Evolutionary conservation across 2,888 invertebrate genomes (phyloP).

Genomic region (Agrotis ipsilon): DNA sequence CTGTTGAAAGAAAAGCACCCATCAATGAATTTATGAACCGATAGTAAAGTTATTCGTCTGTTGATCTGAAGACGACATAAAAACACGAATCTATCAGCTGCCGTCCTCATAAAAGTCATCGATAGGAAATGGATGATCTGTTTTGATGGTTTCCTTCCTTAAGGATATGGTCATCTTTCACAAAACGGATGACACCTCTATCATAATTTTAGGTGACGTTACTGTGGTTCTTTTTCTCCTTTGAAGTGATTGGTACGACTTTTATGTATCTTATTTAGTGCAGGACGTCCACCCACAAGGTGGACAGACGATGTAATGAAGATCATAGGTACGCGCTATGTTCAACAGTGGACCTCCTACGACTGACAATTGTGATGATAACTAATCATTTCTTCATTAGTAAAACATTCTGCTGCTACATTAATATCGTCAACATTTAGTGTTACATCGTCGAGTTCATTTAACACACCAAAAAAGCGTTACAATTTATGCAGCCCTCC

Average conservation of each 20-base stretch:
- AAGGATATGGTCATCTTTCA: not conserved
- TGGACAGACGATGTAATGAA: no score
- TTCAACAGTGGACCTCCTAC: no score
- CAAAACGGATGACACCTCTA: not conserved
- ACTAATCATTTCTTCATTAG: no score
- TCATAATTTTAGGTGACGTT: not conserved
- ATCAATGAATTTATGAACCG: constrained; percentile 50
- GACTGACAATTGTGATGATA: no score
- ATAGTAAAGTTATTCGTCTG: constrained; percentile 31
- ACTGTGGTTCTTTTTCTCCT: not conserved
- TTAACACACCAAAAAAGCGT: constrained; percentile 2
- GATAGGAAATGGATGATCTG: constrained; percentile 28
- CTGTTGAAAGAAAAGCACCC: constrained; percentile 29
- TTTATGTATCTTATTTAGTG: no score
- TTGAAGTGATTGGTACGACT: no score
- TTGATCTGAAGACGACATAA: constrained; percentile 45
- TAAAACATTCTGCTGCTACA: no score
- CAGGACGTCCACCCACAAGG: no score
- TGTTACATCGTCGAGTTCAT: not conserved
- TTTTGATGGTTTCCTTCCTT: constrained; percentile 25
- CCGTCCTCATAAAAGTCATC: constrained; percentile 48
- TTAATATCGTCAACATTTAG: no score
- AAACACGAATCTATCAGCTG: constrained; percentile 50
- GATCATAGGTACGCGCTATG: no score
- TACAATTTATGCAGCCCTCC: constrained; percentile 3